Evolutionary conservation across 2,797 vertebrate species (phyloP).

Genomic region (Pyrocephalus nanus): DNA sequence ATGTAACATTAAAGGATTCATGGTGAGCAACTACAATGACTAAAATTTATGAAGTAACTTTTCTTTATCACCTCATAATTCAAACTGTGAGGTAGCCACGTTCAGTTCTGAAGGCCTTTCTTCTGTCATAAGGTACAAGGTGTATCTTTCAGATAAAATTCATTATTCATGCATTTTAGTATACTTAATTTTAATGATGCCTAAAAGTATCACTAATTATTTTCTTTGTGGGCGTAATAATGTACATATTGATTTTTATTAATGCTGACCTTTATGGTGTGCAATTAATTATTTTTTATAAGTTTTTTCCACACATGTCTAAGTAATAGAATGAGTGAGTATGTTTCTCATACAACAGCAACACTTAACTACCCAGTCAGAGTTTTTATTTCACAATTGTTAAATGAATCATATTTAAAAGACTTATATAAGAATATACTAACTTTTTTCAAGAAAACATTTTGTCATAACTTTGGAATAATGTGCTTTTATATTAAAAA

Average conservation of each 20-base stretch:
- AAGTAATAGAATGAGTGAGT: neutral
- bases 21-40: neutral
- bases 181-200: neutral
- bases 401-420: slow-evolving; percentile 4
- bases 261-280: slow-evolving; percentile 37
- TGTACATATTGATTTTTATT: slow-evolving; percentile 52
- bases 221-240: slow-evolving; percentile 45
- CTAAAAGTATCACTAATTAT: slow-evolving; percentile 30
- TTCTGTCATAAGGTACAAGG: neutral
- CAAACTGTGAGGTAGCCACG: neutral
- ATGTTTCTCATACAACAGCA: neutral
- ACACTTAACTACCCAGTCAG: neutral
- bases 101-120: slow-evolving; percentile 45
- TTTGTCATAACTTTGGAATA: neutral
- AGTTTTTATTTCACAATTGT: neutral
- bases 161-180: neutral
- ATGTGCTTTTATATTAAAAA: neutral
- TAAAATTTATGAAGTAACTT: slow-evolving; percentile 43
- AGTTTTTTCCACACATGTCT: neutral
- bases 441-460: neutral
- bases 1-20: slow-evolving; percentile 9
- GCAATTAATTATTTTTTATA: slow-evolving; percentile 45
- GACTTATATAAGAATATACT: neutral
- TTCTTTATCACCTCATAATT: slow-evolving; percentile 38
- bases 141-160: neutral